These are phyloP conservation scores for Amblyteles armatorius DNA, from an alignment of 2,888 invertebrate species.

Conservation along the genomic window DNA sequence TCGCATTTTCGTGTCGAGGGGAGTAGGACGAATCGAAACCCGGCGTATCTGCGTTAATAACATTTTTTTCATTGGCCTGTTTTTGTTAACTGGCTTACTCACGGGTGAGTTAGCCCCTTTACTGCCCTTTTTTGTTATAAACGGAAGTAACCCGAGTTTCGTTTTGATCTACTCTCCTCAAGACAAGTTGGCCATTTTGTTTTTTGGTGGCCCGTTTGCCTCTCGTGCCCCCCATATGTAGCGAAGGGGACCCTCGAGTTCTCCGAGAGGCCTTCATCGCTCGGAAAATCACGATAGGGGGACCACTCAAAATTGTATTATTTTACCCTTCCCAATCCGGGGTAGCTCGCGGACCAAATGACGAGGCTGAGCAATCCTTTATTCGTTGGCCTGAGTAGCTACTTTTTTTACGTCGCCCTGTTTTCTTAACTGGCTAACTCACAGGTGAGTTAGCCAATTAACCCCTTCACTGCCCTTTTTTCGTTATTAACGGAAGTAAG, in stretches of 20 bases:
- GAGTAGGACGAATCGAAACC: not conserved
- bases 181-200: too few species aligned
- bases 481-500: not conserved
- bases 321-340: constrained; percentile 42
- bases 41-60: not conserved
- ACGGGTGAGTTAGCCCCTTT: too few species aligned
- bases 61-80: not conserved
- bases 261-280: constrained; percentile 1
- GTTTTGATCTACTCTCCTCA: too few species aligned
- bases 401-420: too few species aligned
- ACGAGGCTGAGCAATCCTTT: not conserved
- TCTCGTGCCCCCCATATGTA: not conserved
- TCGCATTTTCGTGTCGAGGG: not conserved
- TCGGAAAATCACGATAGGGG: constrained; percentile 33
- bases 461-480: not conserved
- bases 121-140: too few species aligned
- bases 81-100: too few species aligned
- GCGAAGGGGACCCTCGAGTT: constrained; percentile 27
- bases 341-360: not conserved
- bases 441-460: not conserved
- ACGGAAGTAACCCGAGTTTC: too few species aligned
- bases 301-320: constrained; percentile 48
- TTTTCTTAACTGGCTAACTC: too few species aligned
- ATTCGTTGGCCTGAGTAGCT: too few species aligned
- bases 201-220: too few species aligned